Evolutionary conservation across 2,888 invertebrate genomes (phyloP), one percentile per base, ranked within the genome.

Genomic region (Graphium colonna): DNA sequence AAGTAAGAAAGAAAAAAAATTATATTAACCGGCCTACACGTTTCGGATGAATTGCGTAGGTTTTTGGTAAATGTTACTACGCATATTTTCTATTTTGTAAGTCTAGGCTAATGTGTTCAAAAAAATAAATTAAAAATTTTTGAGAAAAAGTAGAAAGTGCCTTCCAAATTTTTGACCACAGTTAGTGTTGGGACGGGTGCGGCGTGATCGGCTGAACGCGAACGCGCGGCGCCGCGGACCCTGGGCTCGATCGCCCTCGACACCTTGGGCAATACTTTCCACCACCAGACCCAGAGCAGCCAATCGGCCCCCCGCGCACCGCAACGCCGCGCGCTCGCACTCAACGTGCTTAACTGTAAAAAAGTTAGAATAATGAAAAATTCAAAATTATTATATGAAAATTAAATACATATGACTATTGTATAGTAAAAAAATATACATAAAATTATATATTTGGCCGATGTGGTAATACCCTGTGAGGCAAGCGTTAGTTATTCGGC

Each of bases 41-140:
- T 87, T 88, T 88, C 83, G 82, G 79, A 79, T 72, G 78, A 80
- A 87, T 82, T 87, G 86, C 85, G 85, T 86, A 87, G 72, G 77
- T 85, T 87, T 36, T 89, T 88, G 88, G 87, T 84, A 86, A 88
- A 87, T 87, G 87, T 89, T 89, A 85, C 80, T 88, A 87, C 87
- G 88, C 88, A 86, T 86, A 88, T 89, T 87, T 88, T 89, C 86
- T 90, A 90, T 87, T 90, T 78, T 88, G 80, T 90, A 90, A 89
- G 91, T 91, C 90, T 92, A 92, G 92, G 92, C 92, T 92, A 91
- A 92, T 93, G 93, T 93, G 93, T 94, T 93, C 93, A 93, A 92
- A 53, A 93, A 92, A 87, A 70, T 80, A 82, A 89, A 88, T 82
- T 88, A 78, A 85, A 87, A 80, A 79, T 83, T 87, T 87, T 82